Conservation (phyloP, 2,888 invertebrate genomes). For the Aleiodes testaceus region DNA sequence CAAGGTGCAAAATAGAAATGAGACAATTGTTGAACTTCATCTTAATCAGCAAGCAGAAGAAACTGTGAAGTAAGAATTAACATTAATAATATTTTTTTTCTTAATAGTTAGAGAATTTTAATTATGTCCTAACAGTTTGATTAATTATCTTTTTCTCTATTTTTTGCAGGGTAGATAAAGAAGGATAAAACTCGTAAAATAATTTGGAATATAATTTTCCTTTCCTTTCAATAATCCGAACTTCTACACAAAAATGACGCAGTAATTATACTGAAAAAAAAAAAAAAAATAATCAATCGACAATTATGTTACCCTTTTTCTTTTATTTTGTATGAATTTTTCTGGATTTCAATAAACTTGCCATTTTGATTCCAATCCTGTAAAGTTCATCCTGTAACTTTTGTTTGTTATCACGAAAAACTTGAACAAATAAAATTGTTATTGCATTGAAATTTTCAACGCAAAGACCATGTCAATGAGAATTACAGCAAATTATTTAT, state of each 20-base stretch:
- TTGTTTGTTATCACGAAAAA: background rate
- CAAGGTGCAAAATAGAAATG: conserved; percentile 73
- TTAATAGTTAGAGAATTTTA: too few species aligned
- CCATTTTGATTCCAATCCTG: too few species aligned
- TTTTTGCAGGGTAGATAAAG: conserved; percentile 65
- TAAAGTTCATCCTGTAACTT: too few species aligned
- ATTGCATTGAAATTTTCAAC: background rate
- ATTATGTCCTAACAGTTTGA: background rate
- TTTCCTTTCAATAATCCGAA: conserved; percentile 66
- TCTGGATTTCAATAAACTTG: too few species aligned
- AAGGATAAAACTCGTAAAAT: conserved; percentile 60
- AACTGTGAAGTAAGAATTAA: conserved; percentile 64
- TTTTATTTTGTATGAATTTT: too few species aligned
- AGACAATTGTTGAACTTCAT: conserved; percentile 74
- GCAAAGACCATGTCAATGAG: conserved; percentile 6
- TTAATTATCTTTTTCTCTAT: conserved; percentile 48
- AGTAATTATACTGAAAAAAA: conserved; percentile 26
- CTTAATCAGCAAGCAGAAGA: conserved; percentile 66
- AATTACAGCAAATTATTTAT: conserved; percentile 13
- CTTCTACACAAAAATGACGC: conserved; percentile 51
- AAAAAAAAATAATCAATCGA: background rate
- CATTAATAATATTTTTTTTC: conserved; percentile 4
- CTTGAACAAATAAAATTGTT: too few species aligned
- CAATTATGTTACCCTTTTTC: too few species aligned
- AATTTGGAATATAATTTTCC: conserved; percentile 39